These are phyloP conservation scores for Brachystomella parvula DNA, from an alignment of 1,140 invertebrate genomes.

Conservation along the genomic window DNA sequence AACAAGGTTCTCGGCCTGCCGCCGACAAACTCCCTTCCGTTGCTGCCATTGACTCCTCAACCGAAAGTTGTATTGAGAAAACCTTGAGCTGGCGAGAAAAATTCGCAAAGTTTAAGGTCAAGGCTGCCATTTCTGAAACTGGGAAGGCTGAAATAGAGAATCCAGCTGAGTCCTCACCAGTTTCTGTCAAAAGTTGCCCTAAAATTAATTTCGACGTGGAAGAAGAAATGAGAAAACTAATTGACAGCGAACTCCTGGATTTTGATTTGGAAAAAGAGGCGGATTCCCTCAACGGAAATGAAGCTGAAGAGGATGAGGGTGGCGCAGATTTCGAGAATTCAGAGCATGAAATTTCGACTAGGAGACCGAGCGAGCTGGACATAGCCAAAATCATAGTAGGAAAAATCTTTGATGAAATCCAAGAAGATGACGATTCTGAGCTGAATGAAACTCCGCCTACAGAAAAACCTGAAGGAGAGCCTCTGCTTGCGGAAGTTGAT, in stretches of 20 bases:
- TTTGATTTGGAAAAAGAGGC: not conserved
- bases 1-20: not conserved
- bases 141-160: not conserved
- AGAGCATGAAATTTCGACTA: no score
- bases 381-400: no score
- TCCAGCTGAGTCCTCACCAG: not conserved
- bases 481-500: no score
- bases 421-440: no score
- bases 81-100: not conserved
- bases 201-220: not conserved
- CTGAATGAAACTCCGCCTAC: no score
- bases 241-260: not conserved
- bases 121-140: not conserved
- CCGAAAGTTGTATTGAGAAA: not conserved
- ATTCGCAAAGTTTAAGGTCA: not conserved
- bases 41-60: not conserved
- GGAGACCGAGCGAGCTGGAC: no score
- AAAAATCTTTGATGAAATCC: no score
- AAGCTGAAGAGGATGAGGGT: no score
- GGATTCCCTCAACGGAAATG: no score
- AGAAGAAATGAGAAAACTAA: not conserved
- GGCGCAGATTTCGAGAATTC: no score
- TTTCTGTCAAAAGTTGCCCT: not conserved
- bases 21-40: not conserved
- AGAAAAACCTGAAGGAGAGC: no score